These are phyloP conservation scores for Drosophila mimica DNA, from an alignment of 2,888 invertebrate genomes.

Conservation along the genomic window DNA sequence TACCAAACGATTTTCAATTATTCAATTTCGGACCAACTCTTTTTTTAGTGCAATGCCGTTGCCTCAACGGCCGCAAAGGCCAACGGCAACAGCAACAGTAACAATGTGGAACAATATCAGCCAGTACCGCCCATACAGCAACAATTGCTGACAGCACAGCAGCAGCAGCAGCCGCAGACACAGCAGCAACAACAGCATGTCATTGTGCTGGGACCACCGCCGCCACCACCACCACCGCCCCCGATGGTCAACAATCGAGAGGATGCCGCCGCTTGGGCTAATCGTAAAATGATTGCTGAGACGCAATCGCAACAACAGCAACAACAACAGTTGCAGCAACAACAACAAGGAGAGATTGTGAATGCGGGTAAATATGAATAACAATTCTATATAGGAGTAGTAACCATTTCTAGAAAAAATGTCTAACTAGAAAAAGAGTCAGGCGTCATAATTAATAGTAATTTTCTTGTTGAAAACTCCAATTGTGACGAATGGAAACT, in stretches of 20 bases:
- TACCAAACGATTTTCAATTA: background rate
- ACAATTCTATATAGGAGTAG: background rate
- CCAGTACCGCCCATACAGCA: constrained; percentile 59
- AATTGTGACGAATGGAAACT: background rate
- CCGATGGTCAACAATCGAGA: constrained; percentile 82
- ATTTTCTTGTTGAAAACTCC: background rate
- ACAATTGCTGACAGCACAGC: constrained; percentile 60
- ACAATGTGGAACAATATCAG: constrained; percentile 67
- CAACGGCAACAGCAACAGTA: constrained; percentile 41
- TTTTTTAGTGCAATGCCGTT: constrained; percentile 76
- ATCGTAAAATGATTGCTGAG: constrained; percentile 80
- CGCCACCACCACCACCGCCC: constrained; percentile 68
- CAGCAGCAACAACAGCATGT: constrained; percentile 63
- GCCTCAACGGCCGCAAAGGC: constrained; percentile 51
- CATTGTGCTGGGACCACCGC: constrained; percentile 64
- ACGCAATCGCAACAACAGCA: constrained; percentile 59
- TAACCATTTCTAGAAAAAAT: background rate
- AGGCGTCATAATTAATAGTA: background rate
- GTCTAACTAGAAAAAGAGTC: background rate
- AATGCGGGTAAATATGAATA: constrained; percentile 60
- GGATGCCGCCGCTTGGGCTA: constrained; percentile 83
- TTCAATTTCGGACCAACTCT: constrained; percentile 28
- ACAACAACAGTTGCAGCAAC: constrained; percentile 41
- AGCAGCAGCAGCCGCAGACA: constrained; percentile 53
- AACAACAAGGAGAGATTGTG: constrained; percentile 47